Base-by-base conservation (phyloP, 1,140 invertebrate species). In the Brachionus calyciflorus region DNA sequence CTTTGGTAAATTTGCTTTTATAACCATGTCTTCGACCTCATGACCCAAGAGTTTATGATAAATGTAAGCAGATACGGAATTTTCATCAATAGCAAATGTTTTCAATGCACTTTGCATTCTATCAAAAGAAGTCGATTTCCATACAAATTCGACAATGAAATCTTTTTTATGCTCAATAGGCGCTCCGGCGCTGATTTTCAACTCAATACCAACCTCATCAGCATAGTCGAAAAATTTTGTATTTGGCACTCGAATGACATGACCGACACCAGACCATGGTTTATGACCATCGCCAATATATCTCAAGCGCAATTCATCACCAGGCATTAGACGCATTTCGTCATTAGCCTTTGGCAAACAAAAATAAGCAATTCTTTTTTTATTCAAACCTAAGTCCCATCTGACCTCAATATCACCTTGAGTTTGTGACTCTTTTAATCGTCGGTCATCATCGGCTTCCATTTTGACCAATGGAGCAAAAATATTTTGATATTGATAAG, bases 321-420 rank as follows among this genome's bases (percentile, higher is more conserved):
- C 97, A 82, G 97, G 95, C 96, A 99, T 99, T n/a, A 99, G 84
- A 83, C 97, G 93, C 92, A 98, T 96, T 81, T 97, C 95, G 24
- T 75, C 70, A 14, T 60, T 73, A 3, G 57, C 65, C 48, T 55
- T 63, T 44, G 65, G 51, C 24, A 77, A 77, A 33, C 26, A 24
- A 63, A 79, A 77, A 79, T 78, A 85, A 44, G 96, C 96, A 70
- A 96, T 96, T 0, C 91, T 93, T 81, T 98, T 98, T 84, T 98
- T 99, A 82, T 99, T 99, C 0, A 99, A 86, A 5, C 96, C 96
- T 46, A 96, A 90, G 82, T 98, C 96, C 97, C 96, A 99, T 55
- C 95, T 89, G 0, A 99, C 95, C 82, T 96, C 93, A 79, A 99
- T 96, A 79, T 97, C 96, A 81, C 98, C 95, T 84, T 98, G 95